Evolutionary conservation across 2,113 vertebrate species (phyloP).

Genomic region (Periophthalmodon schlosseri): DNA sequence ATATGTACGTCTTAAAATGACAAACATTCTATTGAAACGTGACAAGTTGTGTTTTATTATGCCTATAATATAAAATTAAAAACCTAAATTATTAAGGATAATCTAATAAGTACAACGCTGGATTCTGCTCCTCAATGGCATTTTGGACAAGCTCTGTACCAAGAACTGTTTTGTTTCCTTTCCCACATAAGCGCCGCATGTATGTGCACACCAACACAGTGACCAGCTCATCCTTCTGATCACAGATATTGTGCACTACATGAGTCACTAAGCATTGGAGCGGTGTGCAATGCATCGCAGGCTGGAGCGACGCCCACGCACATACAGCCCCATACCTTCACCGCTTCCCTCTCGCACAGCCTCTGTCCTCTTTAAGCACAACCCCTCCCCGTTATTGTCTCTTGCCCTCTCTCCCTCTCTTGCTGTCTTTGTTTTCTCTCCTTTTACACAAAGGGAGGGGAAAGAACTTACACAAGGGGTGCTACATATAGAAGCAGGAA

Average conservation of each 20-base stretch:
- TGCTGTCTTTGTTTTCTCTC: conserved; percentile 28
- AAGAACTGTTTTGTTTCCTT: conserved; percentile 60
- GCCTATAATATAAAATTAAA: conserved; percentile 32
- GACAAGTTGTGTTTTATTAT: conserved; percentile 14
- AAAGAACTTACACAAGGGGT: conserved; percentile 36
- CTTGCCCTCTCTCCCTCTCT: conserved; percentile 18
- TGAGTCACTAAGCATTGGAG: conserved; percentile 79
- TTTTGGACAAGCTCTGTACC: conserved; percentile 56
- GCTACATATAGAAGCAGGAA: conserved; percentile 55
- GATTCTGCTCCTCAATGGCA: conserved; percentile 46
- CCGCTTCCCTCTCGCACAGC: conserved; percentile 42
- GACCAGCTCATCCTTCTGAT: conserved; percentile 64
- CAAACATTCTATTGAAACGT: background rate
- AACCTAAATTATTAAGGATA: conserved; percentile 30
- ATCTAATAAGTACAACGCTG: conserved; percentile 12
- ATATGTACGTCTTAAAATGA: background rate
- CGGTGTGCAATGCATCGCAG: conserved; percentile 74
- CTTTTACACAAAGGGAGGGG: conserved; percentile 41
- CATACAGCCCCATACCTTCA: conserved; percentile 63
- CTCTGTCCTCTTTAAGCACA: conserved; percentile 37
- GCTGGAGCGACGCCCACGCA: conserved; percentile 75
- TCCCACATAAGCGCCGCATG: conserved; percentile 48
- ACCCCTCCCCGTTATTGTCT: conserved; percentile 30
- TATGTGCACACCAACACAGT: conserved; percentile 34
- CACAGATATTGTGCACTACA: conserved; percentile 75